These are phyloP conservation scores for Thunnus thynnus DNA, from an alignment of 2,113 vertebrate species.

Conservation along the genomic window DNA sequence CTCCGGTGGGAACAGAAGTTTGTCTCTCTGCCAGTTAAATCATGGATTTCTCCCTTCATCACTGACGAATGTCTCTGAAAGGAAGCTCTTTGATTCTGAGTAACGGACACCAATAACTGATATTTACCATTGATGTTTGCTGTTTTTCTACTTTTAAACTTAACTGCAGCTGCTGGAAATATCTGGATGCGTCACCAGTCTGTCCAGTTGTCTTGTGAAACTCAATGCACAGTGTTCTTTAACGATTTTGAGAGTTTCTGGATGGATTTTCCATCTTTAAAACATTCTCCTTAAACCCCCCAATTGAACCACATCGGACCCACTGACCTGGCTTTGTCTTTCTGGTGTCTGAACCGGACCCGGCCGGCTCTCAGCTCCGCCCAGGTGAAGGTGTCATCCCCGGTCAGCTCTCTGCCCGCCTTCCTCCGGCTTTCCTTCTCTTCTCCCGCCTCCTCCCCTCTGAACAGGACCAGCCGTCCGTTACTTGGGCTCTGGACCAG, in stretches of 20 bases:
- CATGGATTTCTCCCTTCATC: neutral
- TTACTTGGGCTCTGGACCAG: constrained; percentile 85
- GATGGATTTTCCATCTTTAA: neutral
- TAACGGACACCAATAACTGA: neutral
- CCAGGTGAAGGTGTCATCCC: constrained; percentile 85
- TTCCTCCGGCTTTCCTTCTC: constrained; percentile 23
- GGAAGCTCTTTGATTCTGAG: neutral
- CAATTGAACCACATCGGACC: neutral
- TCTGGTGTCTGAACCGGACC: constrained; percentile 87
- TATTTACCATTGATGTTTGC: neutral
- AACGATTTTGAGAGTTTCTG: too few species aligned
- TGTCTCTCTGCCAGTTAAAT: neutral
- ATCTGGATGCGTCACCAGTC: neutral
- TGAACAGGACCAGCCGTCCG: constrained; percentile 82
- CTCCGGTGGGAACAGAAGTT: neutral
- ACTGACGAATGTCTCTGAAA: neutral
- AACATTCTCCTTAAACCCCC: neutral
- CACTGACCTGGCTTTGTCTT: constrained; percentile 88
- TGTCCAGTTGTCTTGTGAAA: too few species aligned
- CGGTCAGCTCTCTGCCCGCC: constrained; percentile 74
- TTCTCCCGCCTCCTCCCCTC: neutral
- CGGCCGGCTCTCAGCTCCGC: constrained; percentile 82
- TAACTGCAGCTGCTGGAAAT: neutral
- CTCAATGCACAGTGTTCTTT: too few species aligned
- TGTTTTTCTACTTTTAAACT: neutral